Evolutionary conservation across 2,888 invertebrate genomes (phyloP).

Genomic region (Eupithecia subumbrata): DNA sequence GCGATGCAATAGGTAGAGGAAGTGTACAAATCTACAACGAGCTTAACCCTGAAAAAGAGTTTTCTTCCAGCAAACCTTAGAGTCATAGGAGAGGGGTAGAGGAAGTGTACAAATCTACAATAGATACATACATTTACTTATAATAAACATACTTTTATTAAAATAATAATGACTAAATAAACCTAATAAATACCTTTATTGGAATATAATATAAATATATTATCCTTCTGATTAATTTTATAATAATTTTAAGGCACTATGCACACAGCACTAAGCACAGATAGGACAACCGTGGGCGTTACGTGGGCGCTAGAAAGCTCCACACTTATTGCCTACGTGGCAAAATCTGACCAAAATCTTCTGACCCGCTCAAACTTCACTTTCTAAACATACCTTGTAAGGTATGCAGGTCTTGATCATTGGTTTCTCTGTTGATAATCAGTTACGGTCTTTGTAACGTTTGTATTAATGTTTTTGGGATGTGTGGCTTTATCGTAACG

Average conservation of each 20-base stretch:
- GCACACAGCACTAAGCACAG: conserved; percentile 58
- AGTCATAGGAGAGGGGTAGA: too few relatives aligned
- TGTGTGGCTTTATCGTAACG: conserved; percentile 50
- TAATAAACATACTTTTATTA: too few relatives aligned
- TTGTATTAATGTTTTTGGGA: conserved; percentile 72
- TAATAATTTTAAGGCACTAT: conserved; percentile 47
- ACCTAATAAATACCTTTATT: too few relatives aligned
- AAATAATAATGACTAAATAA: too few relatives aligned
- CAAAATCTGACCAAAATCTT: conserved; percentile 59
- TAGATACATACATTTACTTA: too few relatives aligned
- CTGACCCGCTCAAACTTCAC: conserved; percentile 47
- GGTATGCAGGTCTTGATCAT: conserved; percentile 26
- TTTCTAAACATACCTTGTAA: conserved; percentile 32
- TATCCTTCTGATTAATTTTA: too few relatives aligned
- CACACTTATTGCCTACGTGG: conserved; percentile 74
- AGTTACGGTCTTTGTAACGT: conserved; percentile 68
- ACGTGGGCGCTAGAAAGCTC: conserved; percentile 78
- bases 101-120: too few relatives aligned
- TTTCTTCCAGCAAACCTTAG: too few relatives aligned
- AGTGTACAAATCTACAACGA: too few relatives aligned
- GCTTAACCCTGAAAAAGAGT: too few relatives aligned
- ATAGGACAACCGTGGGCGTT: conserved; percentile 69
- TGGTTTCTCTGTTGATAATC: conserved; percentile 66
- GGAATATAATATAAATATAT: too few relatives aligned
- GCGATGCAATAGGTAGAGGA: too few relatives aligned